Base-by-base conservation (phyloP, 2,888 invertebrate species). In the Pristionchus fissidentatus region DNA sequence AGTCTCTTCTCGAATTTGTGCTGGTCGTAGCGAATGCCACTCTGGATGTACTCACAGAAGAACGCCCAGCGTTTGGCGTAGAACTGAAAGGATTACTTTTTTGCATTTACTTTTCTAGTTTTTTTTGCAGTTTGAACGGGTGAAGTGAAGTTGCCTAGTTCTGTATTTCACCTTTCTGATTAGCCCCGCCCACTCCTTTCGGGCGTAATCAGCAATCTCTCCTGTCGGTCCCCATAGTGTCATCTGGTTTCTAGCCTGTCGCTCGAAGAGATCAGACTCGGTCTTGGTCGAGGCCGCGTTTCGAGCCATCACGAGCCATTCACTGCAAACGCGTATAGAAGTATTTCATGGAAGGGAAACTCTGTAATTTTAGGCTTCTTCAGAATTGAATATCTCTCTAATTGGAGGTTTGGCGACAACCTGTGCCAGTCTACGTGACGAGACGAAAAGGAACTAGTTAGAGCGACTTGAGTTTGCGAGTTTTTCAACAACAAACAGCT, bases 171-270 rank as follows among this genome's bases (percentile, higher is more conserved):
- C 83, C 73, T 83, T 70, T 13, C 83, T 35, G 41, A 83, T 83
- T 7, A 93, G 91, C 92, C 95, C 96, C 32, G 95, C 94, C 97
- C 97, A 97, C 92, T 97, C 97, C 90, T 97, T 97, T 88, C 95
- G 95, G 0, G 97, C 97, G 93, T 97, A 97, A 92, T 97, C 97
- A 35, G 95, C 93, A 84, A 97, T 83, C 49, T 97, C 95, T 0
- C 96, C 97, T 77, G 94, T 94, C 0, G 97, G 97, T 29, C 97
- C 97, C 97, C 97, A 98, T 19, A 97, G 93, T 0, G 97, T 97
- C 70, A 98, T 95, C 93, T 97, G 98, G 93, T 97, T 97, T 78
- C 95, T 94, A 0, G 97, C 97, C 92, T 97, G 97, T 90, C 94
- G 95, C 92, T 96, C 95, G 89, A 94, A 95, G 78, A 15, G 1